A percentile compares a stretch with the other conserved stretches of the same genome.
These are phyloP conservation scores for Carposina sasakii DNA, from an alignment of 1,140 invertebrate genomes.

Conservation along the genomic window DNA sequence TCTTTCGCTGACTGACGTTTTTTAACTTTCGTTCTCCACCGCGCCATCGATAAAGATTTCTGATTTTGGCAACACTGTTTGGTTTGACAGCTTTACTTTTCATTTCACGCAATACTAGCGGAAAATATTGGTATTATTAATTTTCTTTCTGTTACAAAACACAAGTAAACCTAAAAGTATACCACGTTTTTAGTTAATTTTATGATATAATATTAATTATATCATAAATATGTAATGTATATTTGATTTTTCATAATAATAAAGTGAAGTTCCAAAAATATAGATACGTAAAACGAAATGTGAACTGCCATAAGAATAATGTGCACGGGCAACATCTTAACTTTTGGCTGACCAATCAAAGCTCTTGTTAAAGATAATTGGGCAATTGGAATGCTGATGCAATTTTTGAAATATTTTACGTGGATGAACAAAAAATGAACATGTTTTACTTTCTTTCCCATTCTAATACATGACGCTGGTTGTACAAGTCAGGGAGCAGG, in stretches of 20 bases:
- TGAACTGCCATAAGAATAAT: not conserved
- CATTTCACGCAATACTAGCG: no score
- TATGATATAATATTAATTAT: not conserved
- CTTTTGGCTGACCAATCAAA: no score
- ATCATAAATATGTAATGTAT: not conserved
- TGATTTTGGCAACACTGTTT: not conserved
- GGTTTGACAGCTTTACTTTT: not conserved
- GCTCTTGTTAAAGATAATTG: constrained; percentile 6
- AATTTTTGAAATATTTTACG: constrained; percentile 22
- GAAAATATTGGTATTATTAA: no score
- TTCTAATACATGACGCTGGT: constrained; percentile 12
- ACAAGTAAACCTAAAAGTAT: no score
- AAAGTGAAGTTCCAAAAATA: not conserved
- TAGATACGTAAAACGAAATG: not conserved
- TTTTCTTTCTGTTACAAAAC: no score
- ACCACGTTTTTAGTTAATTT: no score
- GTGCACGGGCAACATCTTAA: not conserved
- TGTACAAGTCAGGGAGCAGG: no score
- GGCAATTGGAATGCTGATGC: constrained; percentile 14
- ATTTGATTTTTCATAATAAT: not conserved
- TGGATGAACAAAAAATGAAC: constrained; percentile 5
- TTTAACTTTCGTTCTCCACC: not conserved
- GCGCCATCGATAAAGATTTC: not conserved
- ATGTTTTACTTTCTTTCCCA: not conserved
- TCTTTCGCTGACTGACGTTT: constrained; percentile 33